Evolutionary conservation across 2,888 invertebrate species (phyloP).

Genomic region (Galerucella calmariensis): DNA sequence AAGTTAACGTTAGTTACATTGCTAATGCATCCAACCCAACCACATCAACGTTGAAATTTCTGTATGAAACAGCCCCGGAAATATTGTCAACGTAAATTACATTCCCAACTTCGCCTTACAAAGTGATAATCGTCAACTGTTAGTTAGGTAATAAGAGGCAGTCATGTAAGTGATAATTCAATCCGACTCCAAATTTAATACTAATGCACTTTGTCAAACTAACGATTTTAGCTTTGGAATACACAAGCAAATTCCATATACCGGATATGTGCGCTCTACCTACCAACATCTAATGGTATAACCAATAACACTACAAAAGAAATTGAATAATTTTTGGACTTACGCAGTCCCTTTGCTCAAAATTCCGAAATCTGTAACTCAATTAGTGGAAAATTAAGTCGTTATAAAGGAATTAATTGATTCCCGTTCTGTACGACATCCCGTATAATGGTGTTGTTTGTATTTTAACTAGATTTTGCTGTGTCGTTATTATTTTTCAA

Average conservation of each 20-base stretch:
- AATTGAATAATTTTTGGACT: too few species aligned
- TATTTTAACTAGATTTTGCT: too few species aligned
- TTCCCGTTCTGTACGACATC: too few species aligned
- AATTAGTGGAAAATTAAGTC: too few species aligned
- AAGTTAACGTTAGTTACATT: not conserved
- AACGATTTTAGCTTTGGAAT: slow-evolving; percentile 42
- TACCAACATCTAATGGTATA: too few species aligned
- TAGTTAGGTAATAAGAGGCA: slow-evolving; percentile 60
- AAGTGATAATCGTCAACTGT: slow-evolving; percentile 65
- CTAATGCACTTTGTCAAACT: slow-evolving; percentile 23
- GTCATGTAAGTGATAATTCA: slow-evolving; percentile 65
- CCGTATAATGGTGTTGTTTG: too few species aligned
- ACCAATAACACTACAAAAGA: too few species aligned
- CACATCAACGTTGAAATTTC: slow-evolving; percentile 14
- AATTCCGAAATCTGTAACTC: too few species aligned
- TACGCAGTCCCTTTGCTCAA: too few species aligned
- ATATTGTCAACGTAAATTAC: slow-evolving; percentile 52
- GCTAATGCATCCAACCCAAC: not conserved
- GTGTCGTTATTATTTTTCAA: too few species aligned
- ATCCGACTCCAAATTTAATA: slow-evolving; percentile 55
- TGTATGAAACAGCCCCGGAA: slow-evolving; percentile 15
- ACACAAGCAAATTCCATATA: not conserved
- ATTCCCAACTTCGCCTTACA: slow-evolving; percentile 54
- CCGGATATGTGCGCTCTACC: not conserved
- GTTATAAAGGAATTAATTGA: too few species aligned